Percentiles rank a stretch among this genome's conserved stretches.
phyloP scores from a whole-genome alignment of 2,797 vertebrate species.

The Mormyrops attenuatus region DNA sequence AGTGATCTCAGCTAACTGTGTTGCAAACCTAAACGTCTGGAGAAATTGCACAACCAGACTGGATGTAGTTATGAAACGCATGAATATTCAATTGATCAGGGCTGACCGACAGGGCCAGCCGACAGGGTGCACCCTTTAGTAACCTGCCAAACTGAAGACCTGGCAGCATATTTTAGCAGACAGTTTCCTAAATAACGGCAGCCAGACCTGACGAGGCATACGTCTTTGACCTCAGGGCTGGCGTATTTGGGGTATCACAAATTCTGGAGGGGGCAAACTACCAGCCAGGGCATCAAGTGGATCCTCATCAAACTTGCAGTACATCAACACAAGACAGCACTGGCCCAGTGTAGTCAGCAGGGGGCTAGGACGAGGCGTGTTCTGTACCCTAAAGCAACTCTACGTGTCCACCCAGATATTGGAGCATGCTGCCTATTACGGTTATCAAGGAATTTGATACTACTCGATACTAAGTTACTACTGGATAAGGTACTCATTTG shows the following conservation, averaged over 20 bases:
- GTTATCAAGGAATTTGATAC: neutral
- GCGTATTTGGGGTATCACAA: conserved; percentile 43
- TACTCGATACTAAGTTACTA: neutral
- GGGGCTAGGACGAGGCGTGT: neutral
- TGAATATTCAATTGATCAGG: neutral
- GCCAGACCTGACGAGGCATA: conserved; percentile 32
- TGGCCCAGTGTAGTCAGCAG: neutral
- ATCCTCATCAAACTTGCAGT: conserved; percentile 48
- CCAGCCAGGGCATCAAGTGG: conserved; percentile 55
- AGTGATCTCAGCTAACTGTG: neutral
- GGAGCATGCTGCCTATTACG: neutral
- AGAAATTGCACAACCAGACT: neutral
- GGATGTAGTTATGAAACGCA: neutral
- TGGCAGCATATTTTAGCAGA: neutral
- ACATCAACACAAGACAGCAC: conserved; percentile 2
- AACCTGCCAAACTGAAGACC: neutral
- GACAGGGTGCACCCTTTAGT: neutral
- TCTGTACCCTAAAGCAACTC: neutral
- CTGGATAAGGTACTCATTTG: neutral
- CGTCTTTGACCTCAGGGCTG: conserved; percentile 61
- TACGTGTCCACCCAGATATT: neutral
- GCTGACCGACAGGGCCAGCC: neutral
- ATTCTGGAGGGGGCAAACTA: conserved; percentile 33
- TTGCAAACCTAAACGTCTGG: neutral
- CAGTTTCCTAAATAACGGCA: neutral